These are phyloP conservation scores for Dione vanillae DNA, from an alignment of 2,888 invertebrate species.

Conservation along the genomic window DNA sequence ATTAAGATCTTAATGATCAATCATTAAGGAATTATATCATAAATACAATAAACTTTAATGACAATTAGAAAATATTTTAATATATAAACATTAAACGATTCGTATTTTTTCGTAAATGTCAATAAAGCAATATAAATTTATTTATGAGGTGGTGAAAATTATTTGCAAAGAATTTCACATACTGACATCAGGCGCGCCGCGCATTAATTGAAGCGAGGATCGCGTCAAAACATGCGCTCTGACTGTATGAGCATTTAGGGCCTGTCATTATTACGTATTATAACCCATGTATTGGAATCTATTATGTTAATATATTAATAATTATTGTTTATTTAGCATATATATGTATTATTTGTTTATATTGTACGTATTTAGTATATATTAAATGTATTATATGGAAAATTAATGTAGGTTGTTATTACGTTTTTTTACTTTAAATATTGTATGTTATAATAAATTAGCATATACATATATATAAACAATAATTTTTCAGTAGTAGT, in stretches of 20 bases:
- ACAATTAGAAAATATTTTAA: background rate
- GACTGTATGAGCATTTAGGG: slow-evolving; percentile 7
- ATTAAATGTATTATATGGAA: too few relatives aligned
- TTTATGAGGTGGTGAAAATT: slow-evolving; percentile 10
- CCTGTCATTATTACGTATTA: slow-evolving; percentile 1
- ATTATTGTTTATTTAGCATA: too few relatives aligned
- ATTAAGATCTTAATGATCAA: too few relatives aligned
- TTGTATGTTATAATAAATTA: too few relatives aligned
- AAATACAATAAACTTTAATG: background rate
- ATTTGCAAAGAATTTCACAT: slow-evolving; percentile 17
- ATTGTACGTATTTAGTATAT: too few relatives aligned
- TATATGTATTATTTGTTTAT: too few relatives aligned
- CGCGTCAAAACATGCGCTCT: slow-evolving; percentile 32
- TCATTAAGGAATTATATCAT: too few relatives aligned
- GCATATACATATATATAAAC: too few relatives aligned
- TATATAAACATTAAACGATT: background rate
- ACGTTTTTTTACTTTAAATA: too few relatives aligned
- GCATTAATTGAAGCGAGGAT: slow-evolving; percentile 30
- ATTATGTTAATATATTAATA: too few relatives aligned
- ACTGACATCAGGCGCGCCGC: slow-evolving; percentile 21
- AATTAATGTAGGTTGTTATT: too few relatives aligned
- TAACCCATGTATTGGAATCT: background rate
- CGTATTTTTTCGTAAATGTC: background rate
- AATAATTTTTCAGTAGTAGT: too few relatives aligned
- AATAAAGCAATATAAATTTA: background rate